phyloP scores from a whole-genome alignment of 2,797 vertebrate genomes.

The Chrosomus eos region DNA sequence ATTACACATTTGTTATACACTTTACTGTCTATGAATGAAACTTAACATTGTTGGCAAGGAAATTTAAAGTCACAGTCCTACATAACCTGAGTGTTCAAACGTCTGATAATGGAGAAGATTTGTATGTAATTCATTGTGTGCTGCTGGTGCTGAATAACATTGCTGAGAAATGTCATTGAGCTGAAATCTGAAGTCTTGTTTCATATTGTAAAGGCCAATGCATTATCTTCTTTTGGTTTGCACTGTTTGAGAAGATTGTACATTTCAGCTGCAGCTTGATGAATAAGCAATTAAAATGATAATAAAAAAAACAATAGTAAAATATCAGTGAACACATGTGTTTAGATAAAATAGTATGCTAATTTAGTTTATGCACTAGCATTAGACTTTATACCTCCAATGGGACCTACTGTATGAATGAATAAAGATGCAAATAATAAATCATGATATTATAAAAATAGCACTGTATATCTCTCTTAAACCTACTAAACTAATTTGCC shows the following conservation, averaged over 20 bases:
- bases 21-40: not conserved
- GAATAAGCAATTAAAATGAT: slow-evolving; percentile 59
- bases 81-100: not conserved
- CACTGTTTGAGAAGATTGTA: slow-evolving; percentile 54
- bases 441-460: slow-evolving; percentile 30
- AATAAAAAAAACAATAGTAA: slow-evolving; percentile 29
- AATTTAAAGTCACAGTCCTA: not conserved
- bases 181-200: slow-evolving; percentile 29
- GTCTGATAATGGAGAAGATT: slow-evolving; percentile 5
- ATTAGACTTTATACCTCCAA: slow-evolving; percentile 15
- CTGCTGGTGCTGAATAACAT: not conserved
- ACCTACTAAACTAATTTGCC: slow-evolving; percentile 36
- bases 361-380: not conserved
- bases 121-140: slow-evolving; percentile 24
- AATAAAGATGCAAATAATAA: not conserved
- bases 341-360: slow-evolving; percentile 6
- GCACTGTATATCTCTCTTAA: slow-evolving; percentile 23
- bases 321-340: not conserved
- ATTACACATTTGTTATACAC: not conserved
- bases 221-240: slow-evolving; percentile 18
- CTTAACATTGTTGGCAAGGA: not conserved
- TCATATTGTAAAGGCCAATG: slow-evolving; percentile 30
- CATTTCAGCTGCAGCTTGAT: slow-evolving; percentile 54
- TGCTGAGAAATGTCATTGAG: slow-evolving; percentile 5
- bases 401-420: not conserved